Evolutionary conservation across 2,888 invertebrate species (phyloP).

Genomic region (Tinea trinotella): DNA sequence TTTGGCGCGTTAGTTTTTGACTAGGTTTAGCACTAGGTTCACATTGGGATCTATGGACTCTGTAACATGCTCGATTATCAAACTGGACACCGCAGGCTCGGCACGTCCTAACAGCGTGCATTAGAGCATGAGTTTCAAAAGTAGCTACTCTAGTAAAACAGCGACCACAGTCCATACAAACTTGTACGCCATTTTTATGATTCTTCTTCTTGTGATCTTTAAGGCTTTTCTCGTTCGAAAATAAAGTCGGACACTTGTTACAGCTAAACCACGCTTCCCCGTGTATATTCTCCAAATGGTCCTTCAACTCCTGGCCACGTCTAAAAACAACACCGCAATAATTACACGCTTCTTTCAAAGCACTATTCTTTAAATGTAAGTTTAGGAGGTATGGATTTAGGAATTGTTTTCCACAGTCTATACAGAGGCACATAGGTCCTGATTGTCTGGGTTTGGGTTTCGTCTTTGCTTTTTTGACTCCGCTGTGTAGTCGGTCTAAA

Average conservation of each 20-base stretch:
- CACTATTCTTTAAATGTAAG: slow-evolving; percentile 51
- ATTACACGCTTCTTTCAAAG: slow-evolving; percentile 49
- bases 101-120: slow-evolving; percentile 56
- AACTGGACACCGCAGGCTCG: slow-evolving; percentile 49
- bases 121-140: slow-evolving; percentile 47
- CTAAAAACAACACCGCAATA: slow-evolving; percentile 39
- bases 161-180: slow-evolving; percentile 50
- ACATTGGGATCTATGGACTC: slow-evolving; percentile 49
- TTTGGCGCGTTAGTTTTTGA: slow-evolving; percentile 35
- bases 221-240: slow-evolving; percentile 31
- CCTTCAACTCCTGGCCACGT: slow-evolving; percentile 40
- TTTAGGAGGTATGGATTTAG: slow-evolving; percentile 44
- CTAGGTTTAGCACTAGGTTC: slow-evolving; percentile 54
- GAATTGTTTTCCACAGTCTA: slow-evolving; percentile 50
- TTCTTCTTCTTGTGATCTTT: slow-evolving; percentile 37
- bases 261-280: slow-evolving; percentile 35
- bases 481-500: neutral
- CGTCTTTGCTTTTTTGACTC: neutral
- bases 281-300: slow-evolving; percentile 39
- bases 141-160: slow-evolving; percentile 41
- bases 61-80: slow-evolving; percentile 51
- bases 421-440: slow-evolving; percentile 28
- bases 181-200: slow-evolving; percentile 37
- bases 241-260: slow-evolving; percentile 43
- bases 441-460: neutral